Evolutionary conservation across 2,113 vertebrate genomes (phyloP).

Genomic region (Cebus imitator): DNA sequence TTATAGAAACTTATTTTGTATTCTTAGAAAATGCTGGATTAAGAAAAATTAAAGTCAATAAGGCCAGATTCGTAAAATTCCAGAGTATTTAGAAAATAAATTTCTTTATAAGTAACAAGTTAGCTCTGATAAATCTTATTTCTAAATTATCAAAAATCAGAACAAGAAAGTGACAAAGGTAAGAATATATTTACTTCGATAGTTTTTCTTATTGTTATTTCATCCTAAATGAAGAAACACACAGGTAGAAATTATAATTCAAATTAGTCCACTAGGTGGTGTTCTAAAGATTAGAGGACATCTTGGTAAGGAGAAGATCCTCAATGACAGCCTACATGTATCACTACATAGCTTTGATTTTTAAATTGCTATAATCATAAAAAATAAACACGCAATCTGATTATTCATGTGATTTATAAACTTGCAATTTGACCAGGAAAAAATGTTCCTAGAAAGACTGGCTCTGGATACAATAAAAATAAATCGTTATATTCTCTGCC

Average conservation of each 20-base stretch:
- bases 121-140: background rate
- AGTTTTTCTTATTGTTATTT: background rate
- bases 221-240: background rate
- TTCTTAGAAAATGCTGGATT: background rate
- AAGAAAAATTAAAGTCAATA: background rate
- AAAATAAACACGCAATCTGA: background rate
- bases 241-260: background rate
- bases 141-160: background rate
- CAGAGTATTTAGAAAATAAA: background rate
- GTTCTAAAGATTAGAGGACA: background rate
- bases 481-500: background rate
- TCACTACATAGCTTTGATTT: background rate
- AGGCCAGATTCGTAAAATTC: background rate
- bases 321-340: background rate
- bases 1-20: background rate
- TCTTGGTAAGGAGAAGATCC: background rate
- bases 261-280: conserved; percentile 17
- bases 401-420: background rate
- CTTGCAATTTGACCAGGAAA: background rate
- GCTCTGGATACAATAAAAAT: background rate
- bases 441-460: background rate
- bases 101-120: background rate
- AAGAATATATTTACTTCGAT: background rate
- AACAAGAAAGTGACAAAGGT: background rate
- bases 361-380: background rate